phyloP scores from a whole-genome alignment of 1,140 invertebrate species.

The Diabrotica undecimpunctata region DNA sequence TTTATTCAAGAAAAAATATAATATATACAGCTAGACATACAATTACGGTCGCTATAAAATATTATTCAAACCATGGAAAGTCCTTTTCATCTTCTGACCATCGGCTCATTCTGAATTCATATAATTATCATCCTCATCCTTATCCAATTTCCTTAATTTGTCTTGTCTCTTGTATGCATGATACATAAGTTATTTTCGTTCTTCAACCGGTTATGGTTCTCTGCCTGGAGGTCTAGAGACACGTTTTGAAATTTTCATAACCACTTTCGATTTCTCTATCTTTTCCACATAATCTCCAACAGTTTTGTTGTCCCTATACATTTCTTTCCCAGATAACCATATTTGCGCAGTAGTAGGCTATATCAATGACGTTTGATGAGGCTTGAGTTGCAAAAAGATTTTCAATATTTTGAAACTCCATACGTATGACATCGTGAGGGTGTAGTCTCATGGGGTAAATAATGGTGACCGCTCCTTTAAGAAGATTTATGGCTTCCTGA shows the following conservation, averaged over 20 bases:
- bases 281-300: conserved; percentile 75
- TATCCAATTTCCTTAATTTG: conserved; percentile 73
- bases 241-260: conserved; percentile 64
- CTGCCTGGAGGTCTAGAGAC: conserved; percentile 80
- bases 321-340: conserved; percentile 89
- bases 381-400: conserved; percentile 82
- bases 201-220: conserved; percentile 84
- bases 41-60: conserved; percentile 53
- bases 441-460: conserved; percentile 93
- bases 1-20: background rate
- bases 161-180: conserved; percentile 81
- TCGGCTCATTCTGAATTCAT: conserved; percentile 63
- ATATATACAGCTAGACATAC: background rate
- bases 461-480: conserved; percentile 83
- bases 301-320: conserved; percentile 61
- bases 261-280: conserved; percentile 86
- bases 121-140: conserved; percentile 65
- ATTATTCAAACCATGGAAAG: conserved; percentile 56
- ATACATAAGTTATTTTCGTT: conserved; percentile 84
- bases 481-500: conserved; percentile 69
- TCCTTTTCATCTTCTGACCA: conserved; percentile 57
- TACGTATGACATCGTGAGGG: conserved; percentile 81
- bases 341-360: conserved; percentile 69
- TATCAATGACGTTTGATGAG: conserved; percentile 76
- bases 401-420: conserved; percentile 88